These are phyloP conservation scores for Carterocephalus palaemon DNA, from an alignment of 2,888 invertebrate species.

Conservation along the genomic window DNA sequence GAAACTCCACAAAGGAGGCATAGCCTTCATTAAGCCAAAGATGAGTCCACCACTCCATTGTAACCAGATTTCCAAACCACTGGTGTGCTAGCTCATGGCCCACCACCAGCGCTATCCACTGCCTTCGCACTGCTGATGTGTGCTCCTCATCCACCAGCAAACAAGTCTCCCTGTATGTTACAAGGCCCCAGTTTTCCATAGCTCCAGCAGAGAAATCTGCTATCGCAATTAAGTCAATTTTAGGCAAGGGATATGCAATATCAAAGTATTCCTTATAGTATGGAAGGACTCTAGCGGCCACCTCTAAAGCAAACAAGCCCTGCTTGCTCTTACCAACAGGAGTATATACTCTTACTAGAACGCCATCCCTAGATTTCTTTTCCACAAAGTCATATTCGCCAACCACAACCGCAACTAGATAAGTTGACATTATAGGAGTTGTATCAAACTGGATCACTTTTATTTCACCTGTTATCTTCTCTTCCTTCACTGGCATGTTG, in stretches of 20 bases:
- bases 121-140: slow-evolving; percentile 90
- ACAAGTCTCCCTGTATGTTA: slow-evolving; percentile 95
- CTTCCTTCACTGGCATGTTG: slow-evolving; percentile 89
- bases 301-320: slow-evolving; percentile 93
- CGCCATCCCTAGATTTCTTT: slow-evolving; percentile 88
- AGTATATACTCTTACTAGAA: slow-evolving; percentile 89
- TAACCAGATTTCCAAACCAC: slow-evolving; percentile 99
- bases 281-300: slow-evolving; percentile 93
- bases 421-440: slow-evolving; percentile 97
- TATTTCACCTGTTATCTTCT: slow-evolving; percentile 64
- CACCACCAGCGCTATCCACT: slow-evolving; percentile 92
- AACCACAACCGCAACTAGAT: slow-evolving; percentile 94
- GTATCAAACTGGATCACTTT: slow-evolving; percentile 85
- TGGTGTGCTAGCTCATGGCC: slow-evolving; percentile 97
- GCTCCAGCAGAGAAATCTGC: slow-evolving; percentile 97
- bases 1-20: slow-evolving; percentile 96
- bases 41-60: slow-evolving; percentile 99
- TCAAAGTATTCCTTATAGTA: slow-evolving; percentile 97
- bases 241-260: slow-evolving; percentile 96
- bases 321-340: slow-evolving; percentile 95
- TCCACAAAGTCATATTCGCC: slow-evolving; percentile 98
- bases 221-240: slow-evolving; percentile 97
- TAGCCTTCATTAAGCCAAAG: slow-evolving; percentile 98
- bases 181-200: slow-evolving; percentile 99
- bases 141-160: slow-evolving; percentile 93